Percentiles rank a stretch among this genome's conserved stretches.
Conservation (phyloP, 2,888 invertebrate genomes). For the Buathra laborator region DNA sequence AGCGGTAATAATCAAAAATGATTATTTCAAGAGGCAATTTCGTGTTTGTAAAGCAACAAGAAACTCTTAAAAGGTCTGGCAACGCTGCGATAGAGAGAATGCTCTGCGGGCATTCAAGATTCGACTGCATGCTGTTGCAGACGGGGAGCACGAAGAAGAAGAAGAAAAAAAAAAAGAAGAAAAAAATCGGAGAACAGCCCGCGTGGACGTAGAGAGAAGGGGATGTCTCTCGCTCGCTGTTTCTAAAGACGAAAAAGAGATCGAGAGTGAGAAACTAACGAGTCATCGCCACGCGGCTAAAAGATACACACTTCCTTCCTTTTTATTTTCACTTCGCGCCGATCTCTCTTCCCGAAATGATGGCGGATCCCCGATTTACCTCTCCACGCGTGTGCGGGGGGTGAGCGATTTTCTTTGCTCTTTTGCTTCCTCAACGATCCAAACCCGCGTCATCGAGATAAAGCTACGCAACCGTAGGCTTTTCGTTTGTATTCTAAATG, state of each 20-base stretch:
- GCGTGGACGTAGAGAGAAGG: constrained; percentile 12
- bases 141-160: constrained; percentile 40
- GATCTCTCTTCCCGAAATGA: constrained; percentile 15
- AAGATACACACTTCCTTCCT: constrained; percentile 32
- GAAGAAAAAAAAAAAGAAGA: constrained; percentile 31
- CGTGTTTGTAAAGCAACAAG: background rate
- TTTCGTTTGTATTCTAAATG: constrained; percentile 64
- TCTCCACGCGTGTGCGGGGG: constrained; percentile 8
- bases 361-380: constrained; percentile 52
- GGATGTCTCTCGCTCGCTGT: constrained; percentile 27
- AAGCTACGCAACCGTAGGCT: constrained; percentile 58
- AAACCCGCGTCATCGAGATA: constrained; percentile 54
- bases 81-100: constrained; percentile 70
- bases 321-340: constrained; percentile 4
- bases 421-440: constrained; percentile 19
- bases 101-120: constrained; percentile 50
- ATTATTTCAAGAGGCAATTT: constrained; percentile 35
- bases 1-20: constrained; percentile 27
- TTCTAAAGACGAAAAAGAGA: constrained; percentile 36
- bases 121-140: constrained; percentile 64
- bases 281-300: constrained; percentile 39
- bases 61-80: constrained; percentile 62
- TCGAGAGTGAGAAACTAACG: constrained; percentile 41
- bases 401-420: constrained; percentile 23
- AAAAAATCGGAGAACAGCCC: constrained; percentile 5